Conservation (phyloP, 2,113 vertebrate species). For the Ptyas mucosa region DNA sequence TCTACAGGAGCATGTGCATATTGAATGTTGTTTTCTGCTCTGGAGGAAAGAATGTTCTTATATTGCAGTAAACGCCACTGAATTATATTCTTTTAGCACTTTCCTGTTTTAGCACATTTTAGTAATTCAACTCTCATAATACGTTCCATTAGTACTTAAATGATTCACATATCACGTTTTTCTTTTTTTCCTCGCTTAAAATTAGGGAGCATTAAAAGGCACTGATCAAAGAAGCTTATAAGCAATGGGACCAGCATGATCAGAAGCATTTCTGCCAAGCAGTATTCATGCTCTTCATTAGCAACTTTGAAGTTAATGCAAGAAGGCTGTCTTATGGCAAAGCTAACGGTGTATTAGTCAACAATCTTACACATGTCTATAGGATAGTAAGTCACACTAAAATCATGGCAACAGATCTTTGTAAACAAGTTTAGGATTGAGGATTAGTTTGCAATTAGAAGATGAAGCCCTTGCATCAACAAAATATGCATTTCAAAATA, state of each 20-base stretch:
- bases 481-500: background rate
- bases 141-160: background rate
- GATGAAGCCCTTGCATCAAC: conserved; percentile 8
- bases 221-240: conserved; percentile 8
- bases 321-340: conserved; percentile 37
- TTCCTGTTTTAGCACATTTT: background rate
- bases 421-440: conserved; percentile 7
- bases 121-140: background rate
- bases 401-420: background rate
- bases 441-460: background rate
- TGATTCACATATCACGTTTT: background rate
- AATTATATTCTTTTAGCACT: background rate
- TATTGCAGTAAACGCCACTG: background rate
- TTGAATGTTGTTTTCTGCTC: background rate
- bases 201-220: conserved; percentile 13
- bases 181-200: conserved; percentile 13
- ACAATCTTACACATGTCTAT: conserved; percentile 30
- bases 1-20: background rate
- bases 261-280: conserved; percentile 63
- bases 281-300: conserved; percentile 63
- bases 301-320: conserved; percentile 39
- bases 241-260: conserved; percentile 57
- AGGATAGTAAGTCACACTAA: background rate
- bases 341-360: conserved; percentile 39
- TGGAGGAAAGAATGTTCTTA: background rate